Base-by-base conservation (phyloP, 2,888 invertebrate genomes). In the Drosophila mulleri region DNA sequence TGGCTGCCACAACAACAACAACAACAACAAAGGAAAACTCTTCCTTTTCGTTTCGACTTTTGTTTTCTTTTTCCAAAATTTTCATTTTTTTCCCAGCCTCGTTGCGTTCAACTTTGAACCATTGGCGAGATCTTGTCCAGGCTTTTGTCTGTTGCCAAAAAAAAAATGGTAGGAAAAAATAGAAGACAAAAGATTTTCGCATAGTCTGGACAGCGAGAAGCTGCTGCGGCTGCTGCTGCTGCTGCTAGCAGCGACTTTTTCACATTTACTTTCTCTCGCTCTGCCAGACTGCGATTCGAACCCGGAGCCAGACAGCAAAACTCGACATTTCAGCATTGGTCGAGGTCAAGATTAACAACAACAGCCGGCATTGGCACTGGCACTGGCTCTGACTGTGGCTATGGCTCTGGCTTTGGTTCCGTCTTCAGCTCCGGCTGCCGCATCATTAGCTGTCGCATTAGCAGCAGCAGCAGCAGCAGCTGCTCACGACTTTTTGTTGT, bases 301-400 rank as follows among this genome's bases (percentile, higher is more conserved):
- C 53, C 57, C 42, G 42, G 63, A 39, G 41, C 60, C 72, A 76
- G 78, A 78, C 77, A 61, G 53, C 63, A 59, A 54, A 41, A 42
- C 64, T 75, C 73, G 77, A 67, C 67, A 75, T 82, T 78, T 74
- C 57, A 78, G 80, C 83, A 82, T 82, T 84, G 88, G 78, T 74
- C 72, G 88, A 84, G 84, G 84, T 84, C 84, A 84, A 84, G 88
- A 85, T 85, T 76, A 82, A 48, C 78, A 64, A 52, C 77, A 72
- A 61, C 65, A 71, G 68, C 74, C 70, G 73, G 76, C 76, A 64
- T 58, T 64, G 64, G 48, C 58, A 45, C 12, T 56, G 54, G 39
- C 39, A n/a, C 12, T 54, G 67, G 58, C 57, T 56, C 35, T 62
- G 64, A 67, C 52, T 56, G 16, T 60, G 35, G 59, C 64, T 56